Evolutionary conservation across 1,140 invertebrate genomes (phyloP).

Genomic region (Papilio helenus): DNA sequence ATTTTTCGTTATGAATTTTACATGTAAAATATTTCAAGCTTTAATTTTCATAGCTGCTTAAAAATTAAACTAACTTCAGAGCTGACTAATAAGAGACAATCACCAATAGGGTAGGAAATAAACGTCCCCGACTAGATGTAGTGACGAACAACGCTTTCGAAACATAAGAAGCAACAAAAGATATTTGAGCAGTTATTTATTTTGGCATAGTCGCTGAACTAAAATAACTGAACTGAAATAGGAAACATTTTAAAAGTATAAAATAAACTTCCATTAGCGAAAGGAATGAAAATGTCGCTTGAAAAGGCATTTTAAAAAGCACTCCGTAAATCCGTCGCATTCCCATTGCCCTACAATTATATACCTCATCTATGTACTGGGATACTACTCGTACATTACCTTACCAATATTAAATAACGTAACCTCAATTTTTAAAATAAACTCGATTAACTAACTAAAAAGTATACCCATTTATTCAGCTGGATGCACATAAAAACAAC

Average conservation of each 20-base stretch:
- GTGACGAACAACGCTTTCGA: neutral
- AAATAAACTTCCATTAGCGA: conserved; percentile 15
- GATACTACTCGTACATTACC: neutral
- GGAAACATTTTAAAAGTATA: neutral
- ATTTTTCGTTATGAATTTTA: too few relatives aligned
- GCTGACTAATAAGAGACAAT: too few relatives aligned
- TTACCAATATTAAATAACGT: too few relatives aligned
- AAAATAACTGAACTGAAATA: neutral
- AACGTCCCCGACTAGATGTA: too few relatives aligned
- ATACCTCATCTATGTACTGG: neutral
- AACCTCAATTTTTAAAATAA: too few relatives aligned
- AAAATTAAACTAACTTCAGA: too few relatives aligned
- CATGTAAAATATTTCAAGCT: too few relatives aligned
- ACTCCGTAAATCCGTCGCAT: neutral
- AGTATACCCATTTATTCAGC: too few relatives aligned
- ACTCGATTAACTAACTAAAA: too few relatives aligned
- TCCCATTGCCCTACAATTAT: neutral
- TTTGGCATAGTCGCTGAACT: neutral
- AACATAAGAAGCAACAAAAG: neutral
- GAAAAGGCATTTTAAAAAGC: conserved; percentile 12
- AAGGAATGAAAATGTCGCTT: neutral
- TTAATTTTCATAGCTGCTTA: too few relatives aligned
- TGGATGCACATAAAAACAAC: too few relatives aligned
- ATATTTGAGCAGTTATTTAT: neutral
- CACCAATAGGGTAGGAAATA: too few relatives aligned